Evolutionary conservation across 2,797 vertebrate species (phyloP).

Genomic region (Sebastes steindachneri): DNA sequence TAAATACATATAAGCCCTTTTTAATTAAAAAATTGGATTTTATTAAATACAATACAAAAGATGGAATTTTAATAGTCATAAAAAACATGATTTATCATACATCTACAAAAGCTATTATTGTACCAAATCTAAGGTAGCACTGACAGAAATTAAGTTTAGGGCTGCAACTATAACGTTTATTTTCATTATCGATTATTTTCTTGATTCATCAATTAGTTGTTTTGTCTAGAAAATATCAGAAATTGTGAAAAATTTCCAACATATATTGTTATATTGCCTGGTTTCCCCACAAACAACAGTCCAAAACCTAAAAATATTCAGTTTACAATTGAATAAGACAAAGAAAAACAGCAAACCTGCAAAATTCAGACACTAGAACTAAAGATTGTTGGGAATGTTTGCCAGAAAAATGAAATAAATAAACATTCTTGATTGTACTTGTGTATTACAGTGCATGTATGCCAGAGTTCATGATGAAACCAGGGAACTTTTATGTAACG

Average conservation of each 20-base stretch:
- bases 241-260: not conserved
- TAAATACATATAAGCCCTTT: not conserved
- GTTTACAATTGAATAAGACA: not conserved
- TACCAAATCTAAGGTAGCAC: not conserved
- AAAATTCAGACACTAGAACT: not conserved
- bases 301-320: not conserved
- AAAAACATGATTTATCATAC: not conserved
- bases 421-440: not conserved
- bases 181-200: too few species aligned
- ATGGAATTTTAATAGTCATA: not conserved
- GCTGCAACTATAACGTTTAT: too few species aligned
- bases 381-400: not conserved
- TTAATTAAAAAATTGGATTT: slow-evolving; percentile 3
- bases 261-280: not conserved
- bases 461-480: slow-evolving; percentile 1
- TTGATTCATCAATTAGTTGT: not conserved
- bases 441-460: not conserved
- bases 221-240: not conserved
- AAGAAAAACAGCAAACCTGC: not conserved
- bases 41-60: slow-evolving; percentile 15
- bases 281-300: not conserved
- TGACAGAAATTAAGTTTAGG: too few species aligned
- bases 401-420: not conserved
- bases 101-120: not conserved
- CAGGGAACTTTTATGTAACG: not conserved